Base-by-base conservation (phyloP, 1,140 invertebrate species). In the Phymastichus coffea region DNA sequence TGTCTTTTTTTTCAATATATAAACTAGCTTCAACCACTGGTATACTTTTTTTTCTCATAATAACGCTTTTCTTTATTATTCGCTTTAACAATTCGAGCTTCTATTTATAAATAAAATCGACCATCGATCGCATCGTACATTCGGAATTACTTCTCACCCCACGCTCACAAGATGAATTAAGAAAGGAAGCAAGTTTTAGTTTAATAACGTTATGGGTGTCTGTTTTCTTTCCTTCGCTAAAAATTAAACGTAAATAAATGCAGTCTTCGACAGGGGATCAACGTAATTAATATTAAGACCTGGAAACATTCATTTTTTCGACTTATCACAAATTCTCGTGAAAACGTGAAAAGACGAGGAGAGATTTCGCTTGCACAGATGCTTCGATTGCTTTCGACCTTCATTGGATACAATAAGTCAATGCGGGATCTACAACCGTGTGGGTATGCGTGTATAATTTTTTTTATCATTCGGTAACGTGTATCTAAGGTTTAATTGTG, bases 21-120 rank as follows among this genome's bases (percentile, higher is more conserved):
- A 57, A 66, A 72, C 63, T 63, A 67, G 64, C 62, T 61, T 71
- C 63, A 70, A 59, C 59, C 69, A 70, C 63, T 63, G 68, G 64
- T 69, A 68, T 67, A 62, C 46, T 61, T 67, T 57, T 63, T 57
- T 61, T 48, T 67, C 14, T 49, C 20, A 30, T 37, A 35, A 43
- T 37, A 48, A 48, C 35, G 57, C 46, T 41, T 48, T 56, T 57
- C 35, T 41, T 44, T 56, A 44, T 60, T 46, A 43, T 57, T 60
- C 9, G n/a, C 15, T 60, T 54, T 54, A 54, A 60, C 35, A 54
- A 48, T 60, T 60, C 41, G 19, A 48, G 23, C 14, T 46, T 9
- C 43, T 43, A 12, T 44, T 47, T 28, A 54, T 47, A 60, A 60
- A 63, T 67, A 43, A n/a, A n/a, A 47, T 46, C 57, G 40, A 47